Percentiles rank a stretch among this genome's conserved stretches.
These are phyloP conservation scores for Oryzias curvinotus DNA, from an alignment of 2,113 vertebrate species.

Conservation along the genomic window DNA sequence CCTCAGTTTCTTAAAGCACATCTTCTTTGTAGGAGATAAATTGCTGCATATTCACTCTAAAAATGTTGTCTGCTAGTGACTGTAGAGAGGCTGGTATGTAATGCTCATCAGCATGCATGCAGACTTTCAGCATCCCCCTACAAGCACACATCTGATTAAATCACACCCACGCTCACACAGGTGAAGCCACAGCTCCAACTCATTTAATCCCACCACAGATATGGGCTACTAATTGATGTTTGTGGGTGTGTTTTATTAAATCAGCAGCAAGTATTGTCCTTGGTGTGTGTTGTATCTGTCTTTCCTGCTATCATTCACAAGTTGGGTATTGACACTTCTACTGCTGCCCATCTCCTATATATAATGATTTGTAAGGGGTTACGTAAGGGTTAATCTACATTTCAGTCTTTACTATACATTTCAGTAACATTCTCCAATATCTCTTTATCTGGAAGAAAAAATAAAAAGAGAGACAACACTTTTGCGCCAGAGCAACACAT, in stretches of 20 bases:
- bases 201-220: slow-evolving; percentile 52
- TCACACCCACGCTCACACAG: slow-evolving; percentile 48
- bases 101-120: slow-evolving; percentile 7
- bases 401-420: slow-evolving; percentile 41
- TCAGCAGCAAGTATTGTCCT: slow-evolving; percentile 60
- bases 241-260: slow-evolving; percentile 49
- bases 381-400: slow-evolving; percentile 28
- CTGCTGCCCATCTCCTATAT: slow-evolving; percentile 21
- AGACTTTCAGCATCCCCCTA: slow-evolving; percentile 9
- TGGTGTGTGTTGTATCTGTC: slow-evolving; percentile 47
- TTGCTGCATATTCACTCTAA: no score
- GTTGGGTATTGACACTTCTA: slow-evolving; percentile 19
- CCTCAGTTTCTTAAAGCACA: no score
- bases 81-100: background rate
- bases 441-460: background rate
- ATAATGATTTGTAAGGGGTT: slow-evolving; percentile 25
- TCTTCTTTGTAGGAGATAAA: no score
- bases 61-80: no score
- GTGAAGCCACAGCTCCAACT: slow-evolving; percentile 35
- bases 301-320: slow-evolving; percentile 50
- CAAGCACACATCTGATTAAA: slow-evolving; percentile 33
- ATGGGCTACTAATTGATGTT: slow-evolving; percentile 47
- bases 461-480: background rate
- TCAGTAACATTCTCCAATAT: slow-evolving; percentile 35
- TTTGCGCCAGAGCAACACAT: background rate